These are phyloP conservation scores for Cetonia aurata DNA, from an alignment of 2,888 invertebrate genomes.

Conservation along the genomic window DNA sequence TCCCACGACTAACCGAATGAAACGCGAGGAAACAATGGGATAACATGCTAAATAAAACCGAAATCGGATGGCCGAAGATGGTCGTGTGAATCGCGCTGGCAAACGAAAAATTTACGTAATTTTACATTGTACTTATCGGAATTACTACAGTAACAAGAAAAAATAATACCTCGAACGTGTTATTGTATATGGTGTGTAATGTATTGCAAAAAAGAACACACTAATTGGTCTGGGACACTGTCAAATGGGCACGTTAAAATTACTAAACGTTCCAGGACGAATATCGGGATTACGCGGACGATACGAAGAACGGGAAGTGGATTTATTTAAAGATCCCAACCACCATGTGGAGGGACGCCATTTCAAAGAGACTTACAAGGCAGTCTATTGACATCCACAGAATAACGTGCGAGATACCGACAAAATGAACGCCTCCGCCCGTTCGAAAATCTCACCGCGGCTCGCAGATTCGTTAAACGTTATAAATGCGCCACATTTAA, in stretches of 20 bases:
- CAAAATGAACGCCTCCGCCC: conserved; percentile 9
- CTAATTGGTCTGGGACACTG: conserved; percentile 27
- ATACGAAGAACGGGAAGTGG: conserved; percentile 18
- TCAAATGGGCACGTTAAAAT: conserved; percentile 28
- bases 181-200: conserved; percentile 51
- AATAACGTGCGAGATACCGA: conserved; percentile 36
- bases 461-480: conserved; percentile 7
- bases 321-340: conserved; percentile 54
- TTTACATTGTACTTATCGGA: no score
- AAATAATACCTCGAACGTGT: conserved; percentile 24
- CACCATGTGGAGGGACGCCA: conserved; percentile 83
- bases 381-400: conserved; percentile 71
- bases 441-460: conserved; percentile 26
- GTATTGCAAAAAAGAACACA: conserved; percentile 28
- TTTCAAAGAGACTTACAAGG: conserved; percentile 75
- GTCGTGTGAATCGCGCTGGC: no score
- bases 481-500: conserved; percentile 42
- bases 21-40: neutral
- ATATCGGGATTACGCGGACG: neutral
- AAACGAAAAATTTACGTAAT: no score
- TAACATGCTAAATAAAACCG: no score
- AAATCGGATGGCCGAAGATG: no score
- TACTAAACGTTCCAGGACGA: neutral
- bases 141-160: neutral
- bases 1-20: neutral